phyloP scores from a whole-genome alignment of 2,113 vertebrate genomes.

The Cephalopterus ornatus region DNA sequence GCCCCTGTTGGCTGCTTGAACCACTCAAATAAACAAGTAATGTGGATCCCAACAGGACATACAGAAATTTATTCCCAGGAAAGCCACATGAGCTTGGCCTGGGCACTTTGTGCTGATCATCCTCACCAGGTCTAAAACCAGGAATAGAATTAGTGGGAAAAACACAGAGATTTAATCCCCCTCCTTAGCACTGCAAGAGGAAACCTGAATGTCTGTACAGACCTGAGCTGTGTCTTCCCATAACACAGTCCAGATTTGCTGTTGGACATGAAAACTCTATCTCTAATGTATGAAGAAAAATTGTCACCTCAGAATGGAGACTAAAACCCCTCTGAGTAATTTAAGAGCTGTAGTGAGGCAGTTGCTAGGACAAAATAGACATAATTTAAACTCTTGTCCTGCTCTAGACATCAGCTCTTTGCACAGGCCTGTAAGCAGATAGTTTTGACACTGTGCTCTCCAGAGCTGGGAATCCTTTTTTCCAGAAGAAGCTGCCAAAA shows the following conservation, averaged over 20 bases:
- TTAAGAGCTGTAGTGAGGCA: neutral
- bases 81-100: rapidly evolving
- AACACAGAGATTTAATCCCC: neutral
- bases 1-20: neutral
- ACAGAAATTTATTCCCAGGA: neutral
- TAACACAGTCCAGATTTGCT: neutral
- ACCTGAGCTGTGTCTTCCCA: neutral
- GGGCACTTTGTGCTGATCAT: neutral
- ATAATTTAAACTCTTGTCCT: neutral
- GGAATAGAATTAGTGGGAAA: neutral
- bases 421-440: neutral
- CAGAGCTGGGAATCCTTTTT: neutral
- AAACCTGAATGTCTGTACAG: neutral
- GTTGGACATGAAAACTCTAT: neutral
- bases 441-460: neutral
- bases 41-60: neutral
- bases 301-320: neutral
- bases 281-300: neutral
- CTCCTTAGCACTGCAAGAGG: neutral
- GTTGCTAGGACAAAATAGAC: neutral
- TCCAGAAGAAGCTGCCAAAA: neutral
- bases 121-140: neutral
- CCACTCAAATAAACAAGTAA: neutral
- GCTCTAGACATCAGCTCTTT: neutral
- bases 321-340: neutral